Evolutionary conservation across 1,140 invertebrate species (phyloP).

Genomic region (Bombus sylvicola): DNA sequence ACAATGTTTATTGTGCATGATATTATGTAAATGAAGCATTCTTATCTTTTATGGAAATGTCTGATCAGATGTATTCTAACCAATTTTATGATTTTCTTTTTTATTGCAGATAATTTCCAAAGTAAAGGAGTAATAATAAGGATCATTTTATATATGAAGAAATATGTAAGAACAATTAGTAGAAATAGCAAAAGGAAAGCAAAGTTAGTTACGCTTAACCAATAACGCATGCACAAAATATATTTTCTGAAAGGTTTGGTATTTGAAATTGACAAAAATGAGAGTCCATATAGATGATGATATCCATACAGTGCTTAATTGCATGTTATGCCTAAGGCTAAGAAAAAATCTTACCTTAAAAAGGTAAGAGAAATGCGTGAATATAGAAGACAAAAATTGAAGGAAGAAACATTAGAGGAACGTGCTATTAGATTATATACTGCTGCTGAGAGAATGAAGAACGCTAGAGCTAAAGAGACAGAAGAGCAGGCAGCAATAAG

Average conservation of each 20-base stretch:
- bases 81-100: not conserved
- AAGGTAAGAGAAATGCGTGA: slow-evolving; percentile 72
- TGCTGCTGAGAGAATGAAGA: slow-evolving; percentile 80
- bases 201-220: not conserved
- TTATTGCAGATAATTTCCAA: slow-evolving; percentile 28
- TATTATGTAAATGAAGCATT: slow-evolving; percentile 18
- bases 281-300: slow-evolving; percentile 34
- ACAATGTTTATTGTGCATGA: not conserved
- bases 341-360: slow-evolving; percentile 61
- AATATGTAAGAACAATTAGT: not conserved
- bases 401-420: slow-evolving; percentile 79
- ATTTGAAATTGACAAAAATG: slow-evolving; percentile 54
- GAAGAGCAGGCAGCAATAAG: slow-evolving; percentile 80
- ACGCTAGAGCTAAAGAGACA: slow-evolving; percentile 77
- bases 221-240: slow-evolving; percentile 46
- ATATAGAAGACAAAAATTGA: slow-evolving; percentile 68
- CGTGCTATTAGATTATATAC: slow-evolving; percentile 75
- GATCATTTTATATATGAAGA: not conserved
- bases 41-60: not conserved
- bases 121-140: not conserved
- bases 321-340: slow-evolving; percentile 57
- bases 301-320: slow-evolving; percentile 10
- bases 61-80: not conserved
- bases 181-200: not conserved
- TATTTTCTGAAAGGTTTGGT: slow-evolving; percentile 40